These are phyloP conservation scores for Hesperophylax magnus DNA, from an alignment of 1,140 invertebrate species.

Conservation along the genomic window DNA sequence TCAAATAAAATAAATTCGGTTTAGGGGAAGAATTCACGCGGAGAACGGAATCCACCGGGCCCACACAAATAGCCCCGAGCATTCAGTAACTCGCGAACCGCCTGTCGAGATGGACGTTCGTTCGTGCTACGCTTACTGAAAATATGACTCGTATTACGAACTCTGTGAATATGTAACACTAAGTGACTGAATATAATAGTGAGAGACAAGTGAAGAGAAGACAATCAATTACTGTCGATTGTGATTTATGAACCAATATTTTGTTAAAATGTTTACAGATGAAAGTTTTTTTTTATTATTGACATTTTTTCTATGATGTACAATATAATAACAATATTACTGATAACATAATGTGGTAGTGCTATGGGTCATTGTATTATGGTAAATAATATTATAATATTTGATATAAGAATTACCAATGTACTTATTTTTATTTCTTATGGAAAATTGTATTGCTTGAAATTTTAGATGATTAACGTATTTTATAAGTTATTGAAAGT, in stretches of 20 bases:
- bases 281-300: neutral
- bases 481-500: no score
- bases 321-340: no score
- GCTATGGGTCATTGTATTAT: no score
- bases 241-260: constrained; percentile 6
- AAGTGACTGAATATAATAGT: neutral
- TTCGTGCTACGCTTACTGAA: no score
- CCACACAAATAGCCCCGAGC: neutral
- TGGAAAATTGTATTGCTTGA: no score
- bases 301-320: no score
- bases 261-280: constrained; percentile 5
- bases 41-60: constrained; percentile 27
- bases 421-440: no score
- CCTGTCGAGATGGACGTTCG: neutral
- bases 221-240: neutral
- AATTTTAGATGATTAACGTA: no score
- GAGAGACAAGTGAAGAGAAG: constrained; percentile 9
- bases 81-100: constrained; percentile 20
- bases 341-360: no score
- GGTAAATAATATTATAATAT: no score
- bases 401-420: no score
- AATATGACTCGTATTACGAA: constrained; percentile 4
- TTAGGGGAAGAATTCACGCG: constrained; percentile 24
- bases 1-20: neutral
- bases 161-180: neutral